Base-by-base conservation (phyloP, 2,888 invertebrate genomes). In the Drosophila prolongata region DNA sequence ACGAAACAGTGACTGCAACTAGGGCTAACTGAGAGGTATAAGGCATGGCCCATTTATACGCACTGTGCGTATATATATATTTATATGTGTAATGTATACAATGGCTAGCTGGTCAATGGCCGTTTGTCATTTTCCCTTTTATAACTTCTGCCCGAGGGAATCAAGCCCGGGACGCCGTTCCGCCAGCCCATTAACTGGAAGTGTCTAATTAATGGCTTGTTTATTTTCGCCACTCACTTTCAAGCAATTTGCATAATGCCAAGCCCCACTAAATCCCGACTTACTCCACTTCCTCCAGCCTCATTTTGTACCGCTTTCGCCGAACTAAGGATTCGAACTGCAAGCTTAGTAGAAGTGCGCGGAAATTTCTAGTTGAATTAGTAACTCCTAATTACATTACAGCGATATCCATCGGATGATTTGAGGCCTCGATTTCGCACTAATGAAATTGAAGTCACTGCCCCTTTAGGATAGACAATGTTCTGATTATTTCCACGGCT, bases 171-270 rank as follows among this genome's bases (percentile, higher is more conserved):
- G 46, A 47, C 46, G 27, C 30, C 50, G 16, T 55, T 50, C 42
- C 47, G 44, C 44, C 56, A 54, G 44, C 68, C 60, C 67, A 81
- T 80, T 83, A 76, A 58, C 60, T 67, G 72, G 64, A 60, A 70
- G 50, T 75, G 58, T 43, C 73, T 84, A 83, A 83, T 83, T 84
- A 78, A 56, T 55, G 43, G 42, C 13, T 6, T 40, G 69, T 69
- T 77, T 77, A 76, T 71, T 77, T 87, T 84, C 74, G 82, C 62
- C 81, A 79, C 37, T 16, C 13, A 54, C 34, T 56, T 53, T n/a
- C 16, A 16, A 49, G 24, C 2, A 44, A 73, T 77, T 82, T 72
- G 54, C 74, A 77, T 86, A 75, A 60, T 24, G 46, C 52, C 38
- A 35, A 55, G 54, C 78, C 69, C 3, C 4, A 9, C 4, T 1